These are phyloP conservation scores for Butorides virescens DNA, from an alignment of 2,113 vertebrate genomes.

Conservation along the genomic window DNA sequence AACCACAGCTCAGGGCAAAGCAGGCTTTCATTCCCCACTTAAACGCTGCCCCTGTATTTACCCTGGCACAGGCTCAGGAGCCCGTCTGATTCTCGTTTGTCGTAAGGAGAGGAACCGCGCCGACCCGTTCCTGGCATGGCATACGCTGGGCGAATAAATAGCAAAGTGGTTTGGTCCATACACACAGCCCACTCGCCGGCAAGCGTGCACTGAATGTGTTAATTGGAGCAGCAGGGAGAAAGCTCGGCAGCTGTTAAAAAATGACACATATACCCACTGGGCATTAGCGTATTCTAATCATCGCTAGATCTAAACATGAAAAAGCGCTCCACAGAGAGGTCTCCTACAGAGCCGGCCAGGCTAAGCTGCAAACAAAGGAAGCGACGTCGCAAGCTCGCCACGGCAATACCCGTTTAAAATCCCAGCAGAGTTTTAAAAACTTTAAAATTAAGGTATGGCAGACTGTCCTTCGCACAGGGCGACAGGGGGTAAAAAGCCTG, in stretches of 20 bases:
- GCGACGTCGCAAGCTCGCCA: background rate
- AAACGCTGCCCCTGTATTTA: background rate
- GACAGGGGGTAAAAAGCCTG: background rate
- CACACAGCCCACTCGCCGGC: conserved; percentile 70
- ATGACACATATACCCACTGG: conserved; percentile 77
- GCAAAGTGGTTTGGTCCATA: conserved; percentile 76
- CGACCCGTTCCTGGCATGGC: conserved; percentile 12
- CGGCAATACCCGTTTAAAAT: background rate
- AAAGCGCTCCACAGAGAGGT: conserved; percentile 61
- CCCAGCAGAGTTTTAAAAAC: conserved; percentile 15
- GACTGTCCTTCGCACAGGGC: background rate
- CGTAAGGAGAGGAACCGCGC: background rate
- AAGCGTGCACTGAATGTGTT: conserved; percentile 69
- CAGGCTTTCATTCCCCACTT: background rate
- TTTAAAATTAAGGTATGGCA: background rate
- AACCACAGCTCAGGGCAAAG: conserved; percentile 70
- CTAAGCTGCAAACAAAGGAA: conserved; percentile 51
- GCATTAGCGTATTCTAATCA: conserved; percentile 74
- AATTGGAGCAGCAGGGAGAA: conserved; percentile 80
- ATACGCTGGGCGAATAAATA: conserved; percentile 33
- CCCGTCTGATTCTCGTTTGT: background rate
- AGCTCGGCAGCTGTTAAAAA: conserved; percentile 79
- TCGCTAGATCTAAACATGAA: conserved; percentile 72
- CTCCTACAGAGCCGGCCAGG: conserved; percentile 32
- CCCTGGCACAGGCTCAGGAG: background rate